Evolutionary conservation across 2,797 vertebrate species (phyloP).

Genomic region (Thamnophis elegans): DNA sequence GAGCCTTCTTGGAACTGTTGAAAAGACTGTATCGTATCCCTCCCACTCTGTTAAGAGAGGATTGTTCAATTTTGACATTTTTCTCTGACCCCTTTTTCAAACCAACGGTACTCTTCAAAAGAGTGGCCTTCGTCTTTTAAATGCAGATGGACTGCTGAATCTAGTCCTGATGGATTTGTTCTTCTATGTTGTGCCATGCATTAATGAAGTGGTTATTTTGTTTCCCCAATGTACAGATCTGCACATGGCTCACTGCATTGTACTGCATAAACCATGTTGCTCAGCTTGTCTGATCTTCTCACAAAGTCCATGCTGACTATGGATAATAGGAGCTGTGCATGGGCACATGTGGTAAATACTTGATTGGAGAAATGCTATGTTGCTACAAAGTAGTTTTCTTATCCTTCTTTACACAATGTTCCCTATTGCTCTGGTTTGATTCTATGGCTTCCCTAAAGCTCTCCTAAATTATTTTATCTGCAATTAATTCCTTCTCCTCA

Average conservation of each 20-base stretch:
- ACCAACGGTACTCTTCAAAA: neutral
- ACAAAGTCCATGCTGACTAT: no score
- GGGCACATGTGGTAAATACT: neutral
- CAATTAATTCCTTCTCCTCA: neutral
- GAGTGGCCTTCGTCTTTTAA: neutral
- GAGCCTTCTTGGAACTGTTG: neutral
- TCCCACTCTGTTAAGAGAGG: neutral
- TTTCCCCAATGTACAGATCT: neutral
- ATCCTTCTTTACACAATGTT: neutral
- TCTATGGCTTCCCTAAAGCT: neutral
- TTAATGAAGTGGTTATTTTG: no score
- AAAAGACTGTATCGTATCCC: neutral
- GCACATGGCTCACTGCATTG: neutral
- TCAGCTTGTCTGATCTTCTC: neutral
- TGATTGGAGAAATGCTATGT: neutral
- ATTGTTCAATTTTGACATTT: neutral
- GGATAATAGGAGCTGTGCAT: neutral
- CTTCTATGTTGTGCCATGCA: neutral
- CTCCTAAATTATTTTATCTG: slow-evolving; percentile 3
- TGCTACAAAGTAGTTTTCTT: neutral
- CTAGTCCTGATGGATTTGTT: neutral
- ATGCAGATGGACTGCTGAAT: neutral
- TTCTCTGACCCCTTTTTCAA: neutral
- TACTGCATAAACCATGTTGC: neutral
- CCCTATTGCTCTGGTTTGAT: rapidly evolving